Percentiles rank a stretch among this genome's conserved stretches.
These are phyloP conservation scores for Tenthredo amoena DNA, from an alignment of 2,888 invertebrate genomes.

Conservation along the genomic window DNA sequence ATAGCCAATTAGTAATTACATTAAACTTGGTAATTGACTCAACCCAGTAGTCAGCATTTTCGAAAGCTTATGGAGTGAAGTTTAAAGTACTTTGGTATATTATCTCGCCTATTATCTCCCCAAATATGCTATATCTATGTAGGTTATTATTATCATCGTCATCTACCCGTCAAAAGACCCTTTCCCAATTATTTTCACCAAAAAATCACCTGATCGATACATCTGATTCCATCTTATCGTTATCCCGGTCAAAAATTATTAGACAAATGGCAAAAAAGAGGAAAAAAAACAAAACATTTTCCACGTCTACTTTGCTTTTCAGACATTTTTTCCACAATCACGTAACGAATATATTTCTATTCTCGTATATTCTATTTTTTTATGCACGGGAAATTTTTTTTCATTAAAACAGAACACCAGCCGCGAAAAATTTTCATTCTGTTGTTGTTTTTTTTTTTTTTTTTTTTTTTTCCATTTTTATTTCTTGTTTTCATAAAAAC, in stretches of 20 bases:
- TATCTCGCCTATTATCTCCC: constrained; percentile 39
- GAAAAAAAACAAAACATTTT: not conserved
- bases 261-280: not conserved
- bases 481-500: not conserved
- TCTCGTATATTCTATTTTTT: too few relatives aligned
- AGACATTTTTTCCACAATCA: not conserved
- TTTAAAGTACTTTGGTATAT: constrained; percentile 32
- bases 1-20: constrained; percentile 46
- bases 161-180: constrained; percentile 3
- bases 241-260: not conserved
- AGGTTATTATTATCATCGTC: not conserved
- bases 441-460: too few relatives aligned
- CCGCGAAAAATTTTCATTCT: too few relatives aligned
- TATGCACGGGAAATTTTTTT: not conserved
- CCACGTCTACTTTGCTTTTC: too few relatives aligned
- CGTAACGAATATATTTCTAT: constrained; percentile 15
- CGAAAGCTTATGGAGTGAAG: constrained; percentile 32
- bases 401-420: too few relatives aligned
- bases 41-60: constrained; percentile 31
- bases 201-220: not conserved
- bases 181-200: not conserved
- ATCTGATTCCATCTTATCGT: not conserved
- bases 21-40: constrained; percentile 43
- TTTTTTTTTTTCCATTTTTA: not conserved
- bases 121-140: constrained; percentile 13